Percentiles rank a stretch among this genome's conserved stretches.
Conservation (phyloP, 2,113 vertebrate species). For the Oxyura jamaicensis region DNA sequence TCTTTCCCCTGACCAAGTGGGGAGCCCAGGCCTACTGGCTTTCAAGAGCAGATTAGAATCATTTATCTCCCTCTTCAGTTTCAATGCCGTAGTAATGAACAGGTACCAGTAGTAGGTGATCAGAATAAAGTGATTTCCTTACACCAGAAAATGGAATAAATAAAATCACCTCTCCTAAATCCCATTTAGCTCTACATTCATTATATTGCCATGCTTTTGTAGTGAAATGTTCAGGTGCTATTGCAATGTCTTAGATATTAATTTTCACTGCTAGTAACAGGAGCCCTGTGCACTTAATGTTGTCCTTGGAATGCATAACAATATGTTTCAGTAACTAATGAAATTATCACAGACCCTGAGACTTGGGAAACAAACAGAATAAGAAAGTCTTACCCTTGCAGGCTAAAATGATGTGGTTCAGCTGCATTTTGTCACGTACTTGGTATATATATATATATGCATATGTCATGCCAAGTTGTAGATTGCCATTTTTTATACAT, state of each 20-base stretch:
- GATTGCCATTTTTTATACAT: conserved; percentile 41
- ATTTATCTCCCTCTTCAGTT: not conserved
- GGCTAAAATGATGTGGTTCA: conserved; percentile 32
- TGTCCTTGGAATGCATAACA: conserved; percentile 49
- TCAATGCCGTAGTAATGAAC: not conserved
- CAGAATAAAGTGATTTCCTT: conserved; percentile 14
- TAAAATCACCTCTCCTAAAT: conserved; percentile 7
- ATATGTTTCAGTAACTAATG: conserved; percentile 45
- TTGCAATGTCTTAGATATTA: conserved; percentile 1
- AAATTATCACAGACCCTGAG: conserved; percentile 29
- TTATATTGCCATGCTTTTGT: not conserved
- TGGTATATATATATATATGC: not conserved
- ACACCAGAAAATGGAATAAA: not conserved
- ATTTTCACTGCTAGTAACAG: conserved; percentile 35
- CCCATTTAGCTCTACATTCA: conserved; percentile 1
- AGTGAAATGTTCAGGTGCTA: not conserved
- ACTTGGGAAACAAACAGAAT: conserved; percentile 35
- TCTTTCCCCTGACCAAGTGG: not conserved
- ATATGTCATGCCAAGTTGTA: conserved; percentile 37
- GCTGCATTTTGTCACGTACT: conserved; percentile 4
- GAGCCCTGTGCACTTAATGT: conserved; percentile 35
- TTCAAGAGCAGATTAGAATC: not conserved
- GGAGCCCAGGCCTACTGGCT: not conserved
- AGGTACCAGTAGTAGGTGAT: not conserved
- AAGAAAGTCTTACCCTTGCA: conserved; percentile 14